These are phyloP conservation scores for Mungos mungo DNA, from an alignment of 2,113 vertebrate species.

Conservation along the genomic window DNA sequence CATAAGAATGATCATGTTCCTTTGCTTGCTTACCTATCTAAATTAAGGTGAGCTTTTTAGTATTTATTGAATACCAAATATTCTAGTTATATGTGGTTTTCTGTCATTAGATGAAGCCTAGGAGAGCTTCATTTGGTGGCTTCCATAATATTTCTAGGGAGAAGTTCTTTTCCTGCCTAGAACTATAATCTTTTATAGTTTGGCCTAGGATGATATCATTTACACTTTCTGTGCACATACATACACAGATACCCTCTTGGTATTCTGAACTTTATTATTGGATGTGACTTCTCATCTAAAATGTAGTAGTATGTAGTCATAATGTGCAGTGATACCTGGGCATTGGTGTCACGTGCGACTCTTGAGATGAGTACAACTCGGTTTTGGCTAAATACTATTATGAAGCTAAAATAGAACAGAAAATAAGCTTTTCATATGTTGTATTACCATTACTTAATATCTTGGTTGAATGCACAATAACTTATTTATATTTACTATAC, in stretches of 20 bases:
- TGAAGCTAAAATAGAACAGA: not conserved
- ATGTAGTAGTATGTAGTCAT: not conserved
- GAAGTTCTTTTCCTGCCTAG: not conserved
- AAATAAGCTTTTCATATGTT: not conserved
- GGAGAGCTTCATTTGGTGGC: not conserved
- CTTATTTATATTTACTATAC: conserved; percentile 41
- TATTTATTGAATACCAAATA: not conserved
- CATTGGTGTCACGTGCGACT: not conserved
- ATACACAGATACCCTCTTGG: not conserved
- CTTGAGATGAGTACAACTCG: not conserved
- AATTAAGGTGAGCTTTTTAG: not conserved
- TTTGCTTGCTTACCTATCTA: not conserved
- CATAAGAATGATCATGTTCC: not conserved
- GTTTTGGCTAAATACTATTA: not conserved
- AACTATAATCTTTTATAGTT: not conserved
- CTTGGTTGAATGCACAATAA: not conserved
- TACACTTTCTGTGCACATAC: not conserved
- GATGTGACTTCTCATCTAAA: conserved; percentile 22
- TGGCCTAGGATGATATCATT: not conserved
- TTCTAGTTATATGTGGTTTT: not conserved
- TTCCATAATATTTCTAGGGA: not conserved
- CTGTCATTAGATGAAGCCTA: not conserved
- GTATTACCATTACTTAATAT: not conserved
- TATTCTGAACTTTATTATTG: conserved; percentile 34
- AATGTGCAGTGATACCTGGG: not conserved